Evolutionary conservation across 2,113 vertebrate genomes (phyloP).

Genomic region (Tiliqua scincoides): DNA sequence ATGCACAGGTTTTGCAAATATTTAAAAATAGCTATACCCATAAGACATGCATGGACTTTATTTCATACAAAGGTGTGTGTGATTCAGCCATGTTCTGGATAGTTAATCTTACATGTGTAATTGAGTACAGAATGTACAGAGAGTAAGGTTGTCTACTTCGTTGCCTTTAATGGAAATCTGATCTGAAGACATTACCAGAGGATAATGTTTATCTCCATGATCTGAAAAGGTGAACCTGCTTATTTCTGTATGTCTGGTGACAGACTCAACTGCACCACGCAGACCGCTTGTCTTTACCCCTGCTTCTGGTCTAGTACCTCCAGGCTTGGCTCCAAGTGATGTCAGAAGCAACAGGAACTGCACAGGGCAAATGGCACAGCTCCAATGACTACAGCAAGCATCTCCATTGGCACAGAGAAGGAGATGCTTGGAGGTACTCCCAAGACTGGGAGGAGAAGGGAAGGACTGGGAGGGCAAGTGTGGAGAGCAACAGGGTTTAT

Average conservation of each 20-base stretch:
- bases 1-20: not conserved
- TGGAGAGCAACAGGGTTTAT: no score
- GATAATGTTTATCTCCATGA: not conserved
- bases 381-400: no score
- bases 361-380: no score
- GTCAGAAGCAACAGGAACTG: no score
- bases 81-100: not conserved
- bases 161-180: not conserved
- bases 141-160: not conserved
- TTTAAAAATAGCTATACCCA: not conserved
- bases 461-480: no score
- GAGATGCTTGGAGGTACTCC: no score
- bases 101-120: not conserved
- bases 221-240: not conserved
- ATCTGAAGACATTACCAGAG: not conserved
- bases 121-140: not conserved
- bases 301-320: no score
- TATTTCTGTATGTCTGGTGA: not conserved
- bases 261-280: no score
- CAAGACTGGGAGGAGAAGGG: no score
- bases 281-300: no score
- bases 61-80: not conserved
- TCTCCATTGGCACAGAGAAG: no score
- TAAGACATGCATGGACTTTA: not conserved
- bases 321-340: no score